A percentile compares a stretch with the other conserved stretches of the same genome.
Conservation (phyloP, 2,113 vertebrate genomes). For the Ammodytes dubius region DNA sequence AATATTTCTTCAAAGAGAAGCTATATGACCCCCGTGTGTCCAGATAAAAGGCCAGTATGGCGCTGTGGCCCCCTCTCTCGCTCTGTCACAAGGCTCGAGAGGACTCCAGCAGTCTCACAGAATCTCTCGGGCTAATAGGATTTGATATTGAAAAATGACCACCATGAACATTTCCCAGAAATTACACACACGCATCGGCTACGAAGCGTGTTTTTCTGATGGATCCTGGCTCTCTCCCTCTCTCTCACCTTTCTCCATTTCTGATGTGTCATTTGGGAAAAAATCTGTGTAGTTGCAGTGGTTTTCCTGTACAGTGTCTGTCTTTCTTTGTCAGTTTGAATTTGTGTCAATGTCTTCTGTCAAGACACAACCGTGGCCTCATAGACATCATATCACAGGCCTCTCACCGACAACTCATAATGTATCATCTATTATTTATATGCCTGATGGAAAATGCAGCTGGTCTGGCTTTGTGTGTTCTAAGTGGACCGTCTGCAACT, state of each 20-base stretch:
- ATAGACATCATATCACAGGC: constrained; percentile 71
- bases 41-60: constrained; percentile 85
- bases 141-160: constrained; percentile 86
- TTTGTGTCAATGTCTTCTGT: constrained; percentile 51
- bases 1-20: constrained; percentile 89
- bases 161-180: constrained; percentile 71
- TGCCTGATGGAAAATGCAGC: constrained; percentile 77
- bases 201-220: constrained; percentile 65
- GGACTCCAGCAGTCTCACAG: constrained; percentile 82
- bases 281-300: constrained; percentile 42
- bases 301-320: constrained; percentile 3
- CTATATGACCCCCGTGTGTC: constrained; percentile 82
- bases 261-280: constrained; percentile 16
- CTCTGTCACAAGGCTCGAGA: constrained; percentile 76
- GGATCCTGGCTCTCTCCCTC: constrained; percentile 6
- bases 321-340: constrained; percentile 35
- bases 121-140: constrained; percentile 86
- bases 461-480: constrained; percentile 76
- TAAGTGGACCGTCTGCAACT: constrained; percentile 61
- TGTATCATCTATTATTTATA: constrained; percentile 86
- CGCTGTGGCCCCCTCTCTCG: constrained; percentile 68
- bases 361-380: constrained; percentile 46
- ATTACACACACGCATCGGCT: constrained; percentile 54
- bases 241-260: constrained; percentile 14
- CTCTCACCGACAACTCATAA: constrained; percentile 79